phyloP scores from a whole-genome alignment of 2,797 vertebrate species.

The Pyrocephalus nanus region DNA sequence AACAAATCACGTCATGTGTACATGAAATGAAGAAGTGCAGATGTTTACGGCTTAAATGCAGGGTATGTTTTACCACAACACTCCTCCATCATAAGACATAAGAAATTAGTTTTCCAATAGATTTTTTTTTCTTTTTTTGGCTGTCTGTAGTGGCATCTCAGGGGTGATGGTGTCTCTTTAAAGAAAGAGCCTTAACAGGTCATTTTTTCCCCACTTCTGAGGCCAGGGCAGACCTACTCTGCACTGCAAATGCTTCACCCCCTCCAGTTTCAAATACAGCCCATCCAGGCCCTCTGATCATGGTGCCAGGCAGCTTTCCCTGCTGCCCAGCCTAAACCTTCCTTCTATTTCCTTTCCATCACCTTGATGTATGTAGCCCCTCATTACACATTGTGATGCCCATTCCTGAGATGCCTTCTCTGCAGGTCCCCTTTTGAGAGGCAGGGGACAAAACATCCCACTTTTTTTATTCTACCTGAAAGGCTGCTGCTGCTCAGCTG shows the following conservation, averaged over 20 bases:
- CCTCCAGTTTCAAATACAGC: neutral
- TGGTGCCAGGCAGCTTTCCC: neutral
- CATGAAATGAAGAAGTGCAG: neutral
- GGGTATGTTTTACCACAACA: neutral
- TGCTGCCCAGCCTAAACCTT: neutral
- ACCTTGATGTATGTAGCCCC: neutral
- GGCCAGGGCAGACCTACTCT: neutral
- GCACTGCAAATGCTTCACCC: neutral
- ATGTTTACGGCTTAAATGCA: neutral
- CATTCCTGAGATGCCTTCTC: neutral
- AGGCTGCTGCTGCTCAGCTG: neutral
- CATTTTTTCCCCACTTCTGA: neutral
- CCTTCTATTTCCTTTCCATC: neutral
- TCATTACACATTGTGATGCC: neutral
- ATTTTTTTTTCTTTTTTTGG: neutral
- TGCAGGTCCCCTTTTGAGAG: neutral
- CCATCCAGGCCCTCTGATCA: neutral
- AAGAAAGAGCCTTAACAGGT: neutral
- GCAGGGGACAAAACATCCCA: neutral
- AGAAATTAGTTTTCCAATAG: neutral
- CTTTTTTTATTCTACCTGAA: neutral
- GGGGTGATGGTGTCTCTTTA: neutral
- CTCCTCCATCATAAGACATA: neutral
- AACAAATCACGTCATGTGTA: neutral
- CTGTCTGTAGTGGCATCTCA: neutral